Evolutionary conservation across 2,888 invertebrate species (phyloP), one percentile per base, ranked within the genome.

Genomic region (Drosophila fungiperda): DNA sequence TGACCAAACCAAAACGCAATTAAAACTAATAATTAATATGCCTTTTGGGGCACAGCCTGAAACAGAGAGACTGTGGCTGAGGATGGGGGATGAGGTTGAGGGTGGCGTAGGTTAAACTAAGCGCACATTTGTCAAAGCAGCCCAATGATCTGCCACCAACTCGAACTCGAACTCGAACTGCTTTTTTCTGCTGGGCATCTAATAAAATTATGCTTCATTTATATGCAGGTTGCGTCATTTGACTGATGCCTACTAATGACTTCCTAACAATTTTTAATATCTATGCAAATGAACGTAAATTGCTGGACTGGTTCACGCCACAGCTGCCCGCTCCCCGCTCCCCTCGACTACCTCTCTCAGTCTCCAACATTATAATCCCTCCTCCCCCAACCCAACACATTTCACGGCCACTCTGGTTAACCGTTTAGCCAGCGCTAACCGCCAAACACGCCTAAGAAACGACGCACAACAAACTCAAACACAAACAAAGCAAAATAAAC

Each of bases 191-290:
- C 6, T 23, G n/a, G 68, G 35, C 40, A 54, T 83, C 77, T 86
- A 87, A 90, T 87, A 90, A 87, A 87, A 88, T 90, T 87, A 90
- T 90, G 85, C 88, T 83, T 85, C 86, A 88, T 89, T 90, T 89
- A 84, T 88, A 90, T 90, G 90, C 89, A 90, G 90, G 82, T 76
- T 83, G 90, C 84, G 83, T 90, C 82, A 86, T 88, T 86, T 89
- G 90, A 90, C 87, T 90, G 86, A 90, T 90, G 89, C 87, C 89
- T 90, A 80, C 90, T 90, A 90, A 90, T 90, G 85, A 89, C 85
- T 90, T 89, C 85, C 90, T 90, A 90, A 90, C 90, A 90, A 90
- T 90, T 90, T 90, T 90, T 90, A 90, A 90, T 90, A 90, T 90
- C 91, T 90, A 90, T 91, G 90, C 90, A 90, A 90, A 90, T 90